Evolutionary conservation across 2,888 invertebrate genomes (phyloP).

Genomic region (Herminia tarsipennalis): DNA sequence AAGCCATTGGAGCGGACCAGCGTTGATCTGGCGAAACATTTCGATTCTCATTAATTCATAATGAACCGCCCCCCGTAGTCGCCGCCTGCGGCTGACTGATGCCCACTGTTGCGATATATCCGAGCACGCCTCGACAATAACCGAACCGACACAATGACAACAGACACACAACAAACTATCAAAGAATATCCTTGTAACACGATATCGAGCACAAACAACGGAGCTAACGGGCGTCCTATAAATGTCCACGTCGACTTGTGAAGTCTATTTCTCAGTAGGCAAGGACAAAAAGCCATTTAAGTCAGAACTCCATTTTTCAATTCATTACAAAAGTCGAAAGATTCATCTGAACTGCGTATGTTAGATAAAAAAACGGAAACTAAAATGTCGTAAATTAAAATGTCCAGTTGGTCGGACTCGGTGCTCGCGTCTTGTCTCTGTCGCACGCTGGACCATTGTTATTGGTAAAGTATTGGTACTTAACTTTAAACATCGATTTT

Average conservation of each 20-base stretch:
- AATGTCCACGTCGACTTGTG: conserved; percentile 77
- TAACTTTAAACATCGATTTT: conserved; percentile 80
- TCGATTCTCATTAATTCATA: conserved; percentile 75
- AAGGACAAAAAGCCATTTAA: conserved; percentile 73
- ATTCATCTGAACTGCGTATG: conserved; percentile 78
- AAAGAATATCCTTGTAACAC: conserved; percentile 71
- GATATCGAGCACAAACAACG: conserved; percentile 69
- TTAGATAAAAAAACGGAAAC: conserved; percentile 71
- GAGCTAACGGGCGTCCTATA: conserved; percentile 63
- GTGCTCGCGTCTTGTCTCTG: conserved; percentile 60
- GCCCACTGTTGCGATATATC: conserved; percentile 60
- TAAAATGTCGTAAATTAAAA: conserved; percentile 85
- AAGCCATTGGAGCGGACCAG: conserved; percentile 51
- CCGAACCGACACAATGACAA: conserved; percentile 67
- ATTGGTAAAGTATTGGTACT: conserved; percentile 75
- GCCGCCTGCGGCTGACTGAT: conserved; percentile 50
- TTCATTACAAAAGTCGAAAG: conserved; percentile 81
- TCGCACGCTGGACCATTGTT: conserved; percentile 70
- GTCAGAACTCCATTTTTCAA: conserved; percentile 77
- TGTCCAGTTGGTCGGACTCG: conserved; percentile 69
- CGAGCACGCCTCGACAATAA: conserved; percentile 66
- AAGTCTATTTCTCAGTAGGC: conserved; percentile 81
- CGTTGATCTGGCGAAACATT: conserved; percentile 69
- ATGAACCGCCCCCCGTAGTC: conserved; percentile 69
- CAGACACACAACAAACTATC: conserved; percentile 68